phyloP scores from a whole-genome alignment of 2,888 invertebrate species.

The Onchidella celtica region DNA sequence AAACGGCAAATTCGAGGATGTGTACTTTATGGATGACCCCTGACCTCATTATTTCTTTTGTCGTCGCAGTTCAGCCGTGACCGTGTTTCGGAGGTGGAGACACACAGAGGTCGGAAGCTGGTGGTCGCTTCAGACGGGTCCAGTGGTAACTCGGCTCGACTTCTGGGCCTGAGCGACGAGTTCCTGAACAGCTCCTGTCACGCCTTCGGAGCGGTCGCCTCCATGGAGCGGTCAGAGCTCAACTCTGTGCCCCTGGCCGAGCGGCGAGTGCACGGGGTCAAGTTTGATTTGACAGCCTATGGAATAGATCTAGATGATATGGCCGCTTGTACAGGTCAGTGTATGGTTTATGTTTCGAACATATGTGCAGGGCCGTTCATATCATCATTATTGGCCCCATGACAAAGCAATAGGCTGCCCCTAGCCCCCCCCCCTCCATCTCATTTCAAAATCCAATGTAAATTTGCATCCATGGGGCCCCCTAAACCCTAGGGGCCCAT shows the following conservation, averaged over 20 bases:
- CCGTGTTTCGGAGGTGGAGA: slow-evolving; percentile 65
- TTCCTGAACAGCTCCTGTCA: slow-evolving; percentile 70
- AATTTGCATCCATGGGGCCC: too few relatives aligned
- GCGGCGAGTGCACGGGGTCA: slow-evolving; percentile 68
- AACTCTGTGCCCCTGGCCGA: slow-evolving; percentile 64
- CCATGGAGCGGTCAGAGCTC: slow-evolving; percentile 67
- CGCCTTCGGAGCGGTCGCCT: slow-evolving; percentile 75
- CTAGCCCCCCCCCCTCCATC: too few relatives aligned
- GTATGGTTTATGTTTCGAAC: too few relatives aligned
- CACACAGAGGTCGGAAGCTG: slow-evolving; percentile 64
- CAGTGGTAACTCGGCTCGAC: slow-evolving; percentile 67
- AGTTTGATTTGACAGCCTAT: slow-evolving; percentile 75
- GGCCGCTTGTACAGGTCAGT: slow-evolving; percentile 51
- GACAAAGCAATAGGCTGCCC: too few relatives aligned
- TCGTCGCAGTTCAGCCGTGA: slow-evolving; percentile 71
- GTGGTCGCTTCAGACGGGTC: slow-evolving; percentile 75
- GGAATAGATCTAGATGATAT: slow-evolving; percentile 56
- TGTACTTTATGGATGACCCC: too few relatives aligned
- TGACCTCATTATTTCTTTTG: too few relatives aligned
- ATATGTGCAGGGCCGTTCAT: too few relatives aligned
- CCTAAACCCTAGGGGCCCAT: too few relatives aligned
- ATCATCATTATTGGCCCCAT: too few relatives aligned
- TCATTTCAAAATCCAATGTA: too few relatives aligned
- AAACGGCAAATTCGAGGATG: too few relatives aligned
- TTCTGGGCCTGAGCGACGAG: slow-evolving; percentile 75